Percentiles rank a stretch among this genome's conserved stretches.
phyloP scores from a whole-genome alignment of 2,113 vertebrate genomes.

The Equus quagga region DNA sequence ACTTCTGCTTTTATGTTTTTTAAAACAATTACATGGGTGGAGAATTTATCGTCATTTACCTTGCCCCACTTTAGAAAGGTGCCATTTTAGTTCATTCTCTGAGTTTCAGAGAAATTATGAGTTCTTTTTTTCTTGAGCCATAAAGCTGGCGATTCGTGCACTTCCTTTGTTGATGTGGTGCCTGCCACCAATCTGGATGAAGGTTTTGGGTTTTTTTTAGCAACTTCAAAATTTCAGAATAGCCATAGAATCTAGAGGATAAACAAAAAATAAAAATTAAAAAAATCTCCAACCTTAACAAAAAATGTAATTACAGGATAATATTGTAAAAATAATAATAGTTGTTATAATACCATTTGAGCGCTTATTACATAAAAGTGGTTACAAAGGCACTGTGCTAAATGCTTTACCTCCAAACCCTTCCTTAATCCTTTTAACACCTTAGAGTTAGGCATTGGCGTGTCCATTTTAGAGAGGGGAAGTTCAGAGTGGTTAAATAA shows the following conservation, averaged over 20 bases:
- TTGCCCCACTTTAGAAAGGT: neutral
- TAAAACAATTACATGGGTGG: neutral
- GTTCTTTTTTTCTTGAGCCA: conserved; percentile 10
- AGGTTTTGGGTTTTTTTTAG: neutral
- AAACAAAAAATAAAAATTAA: neutral
- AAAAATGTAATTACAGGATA: conserved; percentile 1
- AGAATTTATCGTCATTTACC: neutral
- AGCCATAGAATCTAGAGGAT: neutral
- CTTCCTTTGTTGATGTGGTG: neutral
- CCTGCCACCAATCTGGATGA: neutral
- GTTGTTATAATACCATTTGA: neutral
- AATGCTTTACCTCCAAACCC: neutral
- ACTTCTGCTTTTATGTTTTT: neutral
- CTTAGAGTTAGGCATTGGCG: neutral
- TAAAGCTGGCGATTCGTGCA: neutral
- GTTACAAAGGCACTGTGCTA: neutral
- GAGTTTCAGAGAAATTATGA: conserved; percentile 9
- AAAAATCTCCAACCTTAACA: neutral
- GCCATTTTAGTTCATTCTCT: conserved; percentile 3
- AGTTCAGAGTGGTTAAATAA: neutral
- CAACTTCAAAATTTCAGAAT: neutral
- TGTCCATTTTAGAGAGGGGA: neutral
- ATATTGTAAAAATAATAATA: neutral
- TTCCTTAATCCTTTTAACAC: neutral
- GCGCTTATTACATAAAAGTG: neutral